Evolutionary conservation across 2,113 vertebrate genomes (phyloP), one percentile per base, ranked within the genome.

Genomic region (Hydropotes inermis): DNA sequence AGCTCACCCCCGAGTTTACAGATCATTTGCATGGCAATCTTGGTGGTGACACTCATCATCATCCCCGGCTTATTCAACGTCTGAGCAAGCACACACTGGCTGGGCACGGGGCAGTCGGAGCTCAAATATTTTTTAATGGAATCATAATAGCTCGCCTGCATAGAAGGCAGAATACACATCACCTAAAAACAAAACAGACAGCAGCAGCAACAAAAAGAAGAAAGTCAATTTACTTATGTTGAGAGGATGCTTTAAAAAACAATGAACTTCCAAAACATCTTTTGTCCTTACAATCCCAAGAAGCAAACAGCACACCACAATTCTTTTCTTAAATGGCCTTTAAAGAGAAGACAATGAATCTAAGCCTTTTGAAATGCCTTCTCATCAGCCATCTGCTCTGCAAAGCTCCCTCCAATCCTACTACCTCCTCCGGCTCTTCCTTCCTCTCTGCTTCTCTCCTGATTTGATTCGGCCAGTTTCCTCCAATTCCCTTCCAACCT

Each of bases 1-100:
- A 98, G 96, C 83, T 98, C 98, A 28, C 98, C 98, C 6, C 98
- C 98, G 0, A 98, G 97, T 33, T 99, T 99, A 45, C 98, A 99
- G 93, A 89, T 54, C 83, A 99, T 95, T 55, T 98, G 98, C 98
- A 98, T 81, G 61, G 98, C 98, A 5, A 99, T 96, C 95, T 98
- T 99, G 39, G 97, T 97, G 81, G 98, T 94, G 0, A 98, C 28
- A 2, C 97, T 98, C 98, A 98, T 98, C 91, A 98, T 60, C 91
- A 98, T 98, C 0, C 98, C 96, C 36, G 95, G 98, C 10, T 91
- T 98, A 23, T 13, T 97, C 89, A 99, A 61, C 6, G 98, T 99
- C 39, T 97, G 97, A 7, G 52, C 70, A 3, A 98, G 97, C 28
- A 98, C 98, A 78, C 99, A 98, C 21, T 99, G 98, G 97, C 98